Conservation (phyloP, 1,140 invertebrate genomes). For the Drosophila repletoides region DNA sequence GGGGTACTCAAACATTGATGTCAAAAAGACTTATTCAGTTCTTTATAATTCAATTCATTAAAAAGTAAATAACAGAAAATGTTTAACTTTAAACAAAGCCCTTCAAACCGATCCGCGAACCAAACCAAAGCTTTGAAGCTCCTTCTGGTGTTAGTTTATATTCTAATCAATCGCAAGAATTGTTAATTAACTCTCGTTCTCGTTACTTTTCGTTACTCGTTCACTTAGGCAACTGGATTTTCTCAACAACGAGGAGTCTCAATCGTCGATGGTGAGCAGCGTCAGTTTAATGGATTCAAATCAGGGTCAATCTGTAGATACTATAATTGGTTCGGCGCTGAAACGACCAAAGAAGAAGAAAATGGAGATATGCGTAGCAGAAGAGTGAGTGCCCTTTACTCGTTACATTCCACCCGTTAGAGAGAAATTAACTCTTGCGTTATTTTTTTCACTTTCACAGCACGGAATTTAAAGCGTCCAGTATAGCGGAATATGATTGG, state of each 20-base stretch:
- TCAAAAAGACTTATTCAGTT: too few relatives aligned
- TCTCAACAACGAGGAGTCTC: constrained; percentile 89
- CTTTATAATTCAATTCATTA: too few relatives aligned
- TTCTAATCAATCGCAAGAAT: constrained; percentile 22
- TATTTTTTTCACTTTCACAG: constrained; percentile 22
- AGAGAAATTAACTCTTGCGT: too few relatives aligned
- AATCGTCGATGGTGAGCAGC: constrained; percentile 88
- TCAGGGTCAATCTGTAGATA: constrained; percentile 61
- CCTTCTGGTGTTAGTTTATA: constrained; percentile 83
- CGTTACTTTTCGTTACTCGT: constrained; percentile 27
- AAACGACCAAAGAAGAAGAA: constrained; percentile 86
- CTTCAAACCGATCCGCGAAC: too few relatives aligned
- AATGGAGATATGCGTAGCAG: constrained; percentile 89
- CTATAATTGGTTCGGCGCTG: constrained; percentile 49
- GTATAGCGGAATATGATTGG: constrained; percentile 97
- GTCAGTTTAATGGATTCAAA: constrained; percentile 74
- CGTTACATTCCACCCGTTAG: too few relatives aligned
- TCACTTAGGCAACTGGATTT: constrained; percentile 83
- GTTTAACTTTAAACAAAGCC: too few relatives aligned
- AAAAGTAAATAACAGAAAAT: too few relatives aligned
- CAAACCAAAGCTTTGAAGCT: too few relatives aligned
- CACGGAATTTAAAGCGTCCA: constrained; percentile 90
- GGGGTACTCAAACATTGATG: too few relatives aligned
- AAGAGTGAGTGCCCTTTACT: constrained; percentile 83
- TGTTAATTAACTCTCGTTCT: background rate